Evolutionary conservation across 2,888 invertebrate genomes (phyloP).

Genomic region (Scelioninae gen. 1): DNA sequence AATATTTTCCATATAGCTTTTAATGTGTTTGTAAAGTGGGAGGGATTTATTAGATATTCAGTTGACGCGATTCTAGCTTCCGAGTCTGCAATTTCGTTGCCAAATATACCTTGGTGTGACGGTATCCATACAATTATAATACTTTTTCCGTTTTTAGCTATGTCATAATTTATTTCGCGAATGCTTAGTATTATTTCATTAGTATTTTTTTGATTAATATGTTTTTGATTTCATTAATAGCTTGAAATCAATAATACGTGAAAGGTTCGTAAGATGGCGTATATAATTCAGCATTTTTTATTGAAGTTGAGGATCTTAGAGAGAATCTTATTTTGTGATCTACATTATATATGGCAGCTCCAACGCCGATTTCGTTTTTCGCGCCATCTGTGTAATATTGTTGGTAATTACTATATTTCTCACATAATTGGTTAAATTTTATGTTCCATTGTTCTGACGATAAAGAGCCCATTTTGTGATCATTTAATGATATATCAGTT

Average conservation of each 20-base stretch:
- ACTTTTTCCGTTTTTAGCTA: neutral
- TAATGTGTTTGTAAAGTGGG: too few species aligned
- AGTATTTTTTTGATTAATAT: neutral
- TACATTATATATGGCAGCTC: neutral
- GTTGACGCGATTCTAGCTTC: too few species aligned
- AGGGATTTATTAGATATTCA: too few species aligned
- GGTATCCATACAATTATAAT: too few species aligned
- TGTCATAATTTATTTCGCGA: neutral
- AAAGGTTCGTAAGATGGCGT: neutral
- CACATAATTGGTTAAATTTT: neutral
- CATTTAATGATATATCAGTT: neutral
- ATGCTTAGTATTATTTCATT: neutral
- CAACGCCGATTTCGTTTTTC: neutral
- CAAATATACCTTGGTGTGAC: too few species aligned
- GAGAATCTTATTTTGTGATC: neutral
- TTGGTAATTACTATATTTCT: neutral
- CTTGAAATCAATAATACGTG: neutral
- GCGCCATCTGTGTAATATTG: too few species aligned
- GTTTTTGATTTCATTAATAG: neutral
- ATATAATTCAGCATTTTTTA: neutral
- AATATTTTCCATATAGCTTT: too few species aligned
- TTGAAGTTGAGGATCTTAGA: neutral
- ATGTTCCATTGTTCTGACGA: neutral
- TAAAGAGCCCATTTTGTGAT: neutral
- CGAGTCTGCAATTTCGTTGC: too few species aligned